Base-by-base conservation (phyloP, 2,888 invertebrate species). In the Andrena camellia region DNA sequence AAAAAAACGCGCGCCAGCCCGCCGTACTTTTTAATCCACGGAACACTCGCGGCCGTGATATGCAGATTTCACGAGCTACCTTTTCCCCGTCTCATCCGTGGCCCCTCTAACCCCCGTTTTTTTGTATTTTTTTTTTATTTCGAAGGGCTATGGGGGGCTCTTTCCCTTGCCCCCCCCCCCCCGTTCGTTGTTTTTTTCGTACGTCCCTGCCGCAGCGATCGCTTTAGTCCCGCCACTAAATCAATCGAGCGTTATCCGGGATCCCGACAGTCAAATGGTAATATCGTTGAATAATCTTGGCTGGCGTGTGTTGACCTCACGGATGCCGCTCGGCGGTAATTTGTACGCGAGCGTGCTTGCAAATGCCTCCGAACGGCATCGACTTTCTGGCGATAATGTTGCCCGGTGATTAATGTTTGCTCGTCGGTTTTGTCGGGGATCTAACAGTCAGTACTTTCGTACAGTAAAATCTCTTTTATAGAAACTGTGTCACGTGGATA, bases 31-130 rank as follows among this genome's bases (percentile, higher is more conserved):
- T 92, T 91, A 92, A 92, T 92, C 91, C 91, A 62, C 50, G 89
- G 88, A 87, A 86, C 88, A 89, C 89, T 90, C 88, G 89, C 86
- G 86, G 88, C 84, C 90, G 86, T 92, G 92, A 92, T 92, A 92
- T 92, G 92, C 92, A 92, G 91, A 92, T 92, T 90, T 88, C 84
- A 83, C 85, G 86, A 82, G 87, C 78, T 83, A 76, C 88, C 86
- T 85, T 88, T 85, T 86, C 79, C 84, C 84, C 82, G 87, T 82
- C 86, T 83, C 87, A 79, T 78, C 83, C 86, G 80, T 85, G 74
- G 70, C 83, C 81, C 82, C 83, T 78, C 73, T 67, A 70, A 68
- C 68, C 59, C 33, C 52, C 63, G 68, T 70, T 78, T 66, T 64
- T 54, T 52, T 54, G 17, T 8, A 20, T 26, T 57, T 63, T 62